Evolutionary conservation across 2,888 invertebrate genomes (phyloP), one percentile per base, ranked within the genome.

Genomic region (Prosapia bicincta): DNA sequence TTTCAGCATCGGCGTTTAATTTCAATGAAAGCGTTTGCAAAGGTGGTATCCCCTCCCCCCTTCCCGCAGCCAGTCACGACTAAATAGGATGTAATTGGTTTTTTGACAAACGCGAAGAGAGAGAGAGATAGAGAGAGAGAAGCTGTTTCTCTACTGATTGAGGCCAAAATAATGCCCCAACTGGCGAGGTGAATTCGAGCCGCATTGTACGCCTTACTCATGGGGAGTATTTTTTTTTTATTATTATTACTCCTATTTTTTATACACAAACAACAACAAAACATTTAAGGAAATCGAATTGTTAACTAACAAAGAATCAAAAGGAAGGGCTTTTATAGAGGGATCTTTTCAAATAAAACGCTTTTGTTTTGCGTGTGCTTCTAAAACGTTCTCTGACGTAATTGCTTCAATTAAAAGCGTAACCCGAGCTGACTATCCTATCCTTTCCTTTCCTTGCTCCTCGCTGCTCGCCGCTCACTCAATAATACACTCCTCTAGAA

Each of bases 81-180:
- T 73, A 73, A 74, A 74, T 69, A 66, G 76, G 76, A 76, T 76
- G 76, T 76, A 76, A 76, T 76, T 76, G 76, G 76, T 76, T 76
- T 54, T 76, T 76, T 76, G 76, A 76, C 72, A 76, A 76, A 74
- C 76, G 71, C 65, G 23, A 30, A 72, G 66, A 70, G 25, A 32
- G 23, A 24, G 30, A 66, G 66, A 70, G 25, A 69, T 20, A 69
- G 68, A 32, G 69, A 65, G 72, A 69, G 72, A 67, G 26, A 25
- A 24, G 67, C 69, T 69, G 69, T 74, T 67, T 72, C 67, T 69
- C 69, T 15, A 30, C 65, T 43, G 73, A 73, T 73, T 73, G 73
- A 73, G 54, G 67, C 73, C 73, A 43, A 73, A 73, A 73, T 73
- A 73, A 73, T 68, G 38, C 73, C 43, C 66, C 68, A 69, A 69